These are phyloP conservation scores for Varecia variegata DNA, from an alignment of 2,797 vertebrate species.

Conservation along the genomic window DNA sequence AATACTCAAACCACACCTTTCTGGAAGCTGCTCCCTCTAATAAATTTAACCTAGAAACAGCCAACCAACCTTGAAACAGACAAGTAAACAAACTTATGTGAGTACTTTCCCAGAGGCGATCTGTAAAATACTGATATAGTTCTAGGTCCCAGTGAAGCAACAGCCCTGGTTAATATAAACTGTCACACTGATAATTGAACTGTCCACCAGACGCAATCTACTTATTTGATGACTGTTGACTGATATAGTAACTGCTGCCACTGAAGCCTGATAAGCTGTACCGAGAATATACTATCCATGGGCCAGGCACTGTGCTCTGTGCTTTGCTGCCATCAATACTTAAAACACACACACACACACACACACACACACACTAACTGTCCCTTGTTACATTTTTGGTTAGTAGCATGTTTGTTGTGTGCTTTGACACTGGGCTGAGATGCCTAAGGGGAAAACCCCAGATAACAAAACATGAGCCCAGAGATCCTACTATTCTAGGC, in stretches of 20 bases:
- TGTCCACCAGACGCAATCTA: neutral
- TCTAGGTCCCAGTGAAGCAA: neutral
- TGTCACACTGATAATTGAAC: neutral
- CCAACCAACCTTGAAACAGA: neutral
- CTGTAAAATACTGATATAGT: neutral
- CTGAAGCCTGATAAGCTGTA: neutral
- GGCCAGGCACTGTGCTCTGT: neutral
- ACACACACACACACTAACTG: neutral
- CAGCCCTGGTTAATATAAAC: neutral
- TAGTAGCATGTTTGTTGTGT: neutral
- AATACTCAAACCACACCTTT: neutral
- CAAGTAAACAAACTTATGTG: neutral
- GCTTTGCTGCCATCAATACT: neutral
- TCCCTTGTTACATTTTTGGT: neutral
- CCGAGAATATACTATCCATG: neutral
- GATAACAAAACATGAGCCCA: neutral
- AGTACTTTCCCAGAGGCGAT: neutral
- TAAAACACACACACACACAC: fast-evolving
- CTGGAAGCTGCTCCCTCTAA: neutral
- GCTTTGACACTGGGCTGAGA: neutral
- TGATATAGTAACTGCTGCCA: neutral
- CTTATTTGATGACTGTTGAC: neutral
- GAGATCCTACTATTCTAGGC: neutral
- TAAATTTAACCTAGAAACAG: neutral
- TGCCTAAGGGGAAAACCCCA: neutral